Evolutionary conservation across 2,888 invertebrate genomes (phyloP), one percentile per base, ranked within the genome.

Genomic region (Ornithoptera alexandrae): DNA sequence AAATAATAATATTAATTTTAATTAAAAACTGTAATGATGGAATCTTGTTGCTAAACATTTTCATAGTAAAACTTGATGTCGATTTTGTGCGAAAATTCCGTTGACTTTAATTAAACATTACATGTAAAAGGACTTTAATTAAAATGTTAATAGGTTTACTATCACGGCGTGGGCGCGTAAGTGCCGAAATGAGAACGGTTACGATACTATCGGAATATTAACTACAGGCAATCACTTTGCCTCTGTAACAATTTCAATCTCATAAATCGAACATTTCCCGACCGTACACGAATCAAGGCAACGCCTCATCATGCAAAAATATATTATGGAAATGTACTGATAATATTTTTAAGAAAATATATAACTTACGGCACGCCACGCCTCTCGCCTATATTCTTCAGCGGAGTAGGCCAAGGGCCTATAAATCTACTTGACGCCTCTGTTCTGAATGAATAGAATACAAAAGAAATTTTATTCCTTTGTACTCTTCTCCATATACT

Each of bases 61-160:
- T 42, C 39, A 62, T 57, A 62, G 57, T n/a, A 56, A 62, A 62
- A 57, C 12, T 67, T 50, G 65, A 62, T 69, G 62, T 62, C 17
- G 7, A 39, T 39, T 39, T 39, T 39, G 39, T 39, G 39, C 57
- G 42, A 65, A 69, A 61, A 56, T 57, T 62, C 61, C 56, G 61
- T 24, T 65, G 65, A 69, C 62, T 65, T 65, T 69, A 69, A 69
- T 69, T 69, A 69, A 65, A 69, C 61, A 65, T 69, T 62, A 69
- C 62, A 61, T 65, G 65, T 57, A 62, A 69, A 65, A 62, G 65
- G 69, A 69, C 56, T 76, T 82, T 83, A 80, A 84, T 85, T 84
- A 81, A 83, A 82, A 78, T 79, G 80, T 81, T 82, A 84, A 84
- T 84, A 76, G 77, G 75, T 74, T 77, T 72, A 69, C 75, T 73